These are phyloP conservation scores for Phrynocephalus guinanensis DNA, from an alignment of 2,797 vertebrate genomes.

Conservation along the genomic window DNA sequence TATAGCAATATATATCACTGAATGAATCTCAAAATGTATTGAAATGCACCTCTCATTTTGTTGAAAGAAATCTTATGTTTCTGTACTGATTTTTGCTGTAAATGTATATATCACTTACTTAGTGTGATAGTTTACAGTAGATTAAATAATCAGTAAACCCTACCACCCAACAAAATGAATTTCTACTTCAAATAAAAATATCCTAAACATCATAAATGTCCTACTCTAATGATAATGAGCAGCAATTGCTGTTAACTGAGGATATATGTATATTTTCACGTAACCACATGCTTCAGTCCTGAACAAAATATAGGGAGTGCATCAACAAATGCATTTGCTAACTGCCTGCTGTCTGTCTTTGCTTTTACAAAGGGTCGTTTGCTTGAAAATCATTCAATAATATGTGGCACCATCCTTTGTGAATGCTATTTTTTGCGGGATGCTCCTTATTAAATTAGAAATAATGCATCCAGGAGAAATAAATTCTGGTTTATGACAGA, in stretches of 20 bases:
- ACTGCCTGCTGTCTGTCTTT: constrained; percentile 49
- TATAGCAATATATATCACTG: too few species aligned
- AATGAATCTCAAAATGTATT: not conserved
- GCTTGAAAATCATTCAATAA: constrained; percentile 69
- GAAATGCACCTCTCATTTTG: not conserved
- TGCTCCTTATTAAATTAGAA: constrained; percentile 49
- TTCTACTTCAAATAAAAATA: too few species aligned
- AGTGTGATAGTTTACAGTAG: too few species aligned
- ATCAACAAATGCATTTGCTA: constrained; percentile 60
- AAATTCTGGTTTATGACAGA: constrained; percentile 31
- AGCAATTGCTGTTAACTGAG: constrained; percentile 61
- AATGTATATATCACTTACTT: too few species aligned
- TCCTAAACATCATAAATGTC: too few species aligned
- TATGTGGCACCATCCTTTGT: constrained; percentile 60
- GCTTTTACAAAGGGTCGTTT: constrained; percentile 53
- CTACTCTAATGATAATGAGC: not conserved
- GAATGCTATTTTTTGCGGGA: constrained; percentile 58
- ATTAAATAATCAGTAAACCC: too few species aligned
- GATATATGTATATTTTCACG: constrained; percentile 12
- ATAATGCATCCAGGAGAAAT: constrained; percentile 34
- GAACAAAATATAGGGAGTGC: constrained; percentile 55
- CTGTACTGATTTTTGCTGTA: too few species aligned
- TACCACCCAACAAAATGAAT: too few species aligned
- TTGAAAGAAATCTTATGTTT: not conserved
- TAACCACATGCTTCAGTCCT: constrained; percentile 7